phyloP scores from a whole-genome alignment of 1,140 invertebrate genomes.

The Diprion similis region DNA sequence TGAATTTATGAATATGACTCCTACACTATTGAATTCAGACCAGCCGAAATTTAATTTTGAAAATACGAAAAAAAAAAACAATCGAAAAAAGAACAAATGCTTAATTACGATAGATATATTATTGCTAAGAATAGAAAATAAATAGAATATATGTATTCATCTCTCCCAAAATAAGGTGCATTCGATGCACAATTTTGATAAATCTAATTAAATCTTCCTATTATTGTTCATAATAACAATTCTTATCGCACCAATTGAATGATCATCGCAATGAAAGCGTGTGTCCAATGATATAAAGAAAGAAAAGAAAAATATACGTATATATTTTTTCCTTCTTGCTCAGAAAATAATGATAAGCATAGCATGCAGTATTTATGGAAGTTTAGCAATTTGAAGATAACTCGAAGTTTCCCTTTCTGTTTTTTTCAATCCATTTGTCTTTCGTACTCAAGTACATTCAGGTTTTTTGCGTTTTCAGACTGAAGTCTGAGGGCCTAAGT shows the following conservation, averaged over 20 bases:
- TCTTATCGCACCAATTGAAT: constrained; percentile 10
- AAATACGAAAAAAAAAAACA: constrained; percentile 27
- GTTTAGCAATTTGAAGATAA: background rate
- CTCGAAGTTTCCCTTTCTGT: background rate
- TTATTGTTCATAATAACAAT: background rate
- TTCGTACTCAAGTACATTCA: constrained; percentile 4
- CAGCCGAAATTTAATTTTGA: constrained; percentile 58
- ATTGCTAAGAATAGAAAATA: constrained; percentile 47
- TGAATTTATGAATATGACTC: constrained; percentile 45
- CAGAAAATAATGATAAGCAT: background rate
- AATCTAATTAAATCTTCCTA: constrained; percentile 1
- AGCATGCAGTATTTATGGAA: background rate
- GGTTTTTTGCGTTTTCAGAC: background rate
- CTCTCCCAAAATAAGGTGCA: constrained; percentile 24
- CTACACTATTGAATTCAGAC: constrained; percentile 58
- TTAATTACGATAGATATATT: constrained; percentile 46
- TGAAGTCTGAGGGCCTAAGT: background rate
- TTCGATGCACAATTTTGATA: constrained; percentile 1
- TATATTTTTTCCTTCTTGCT: too few relatives aligned
- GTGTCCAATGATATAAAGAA: background rate
- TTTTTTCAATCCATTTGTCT: background rate
- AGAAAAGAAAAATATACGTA: too few relatives aligned
- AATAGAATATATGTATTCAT: constrained; percentile 48
- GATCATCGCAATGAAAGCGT: background rate
- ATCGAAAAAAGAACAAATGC: constrained; percentile 35